These are phyloP conservation scores for Lophotriccus pileatus DNA, from an alignment of 2,797 vertebrate species.

Conservation along the genomic window DNA sequence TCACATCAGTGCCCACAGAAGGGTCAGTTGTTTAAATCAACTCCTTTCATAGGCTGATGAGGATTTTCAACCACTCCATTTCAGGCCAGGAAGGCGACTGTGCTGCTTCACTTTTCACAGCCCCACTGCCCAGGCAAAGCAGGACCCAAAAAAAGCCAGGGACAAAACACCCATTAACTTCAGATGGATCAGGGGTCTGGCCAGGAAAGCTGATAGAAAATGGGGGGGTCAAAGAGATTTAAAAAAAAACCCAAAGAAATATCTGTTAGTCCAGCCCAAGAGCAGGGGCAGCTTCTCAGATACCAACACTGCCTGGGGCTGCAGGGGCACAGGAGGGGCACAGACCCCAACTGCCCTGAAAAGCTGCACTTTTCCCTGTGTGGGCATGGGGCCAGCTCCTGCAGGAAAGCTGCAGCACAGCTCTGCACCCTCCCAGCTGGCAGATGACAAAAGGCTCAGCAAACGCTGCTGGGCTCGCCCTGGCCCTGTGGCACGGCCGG, in stretches of 20 bases:
- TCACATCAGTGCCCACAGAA: conserved; percentile 40
- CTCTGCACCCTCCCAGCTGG: neutral
- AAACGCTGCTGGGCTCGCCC: neutral
- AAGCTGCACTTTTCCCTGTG: neutral
- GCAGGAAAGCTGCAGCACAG: neutral
- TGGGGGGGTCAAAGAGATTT: neutral
- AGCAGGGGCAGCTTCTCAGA: neutral
- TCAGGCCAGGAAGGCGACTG: neutral
- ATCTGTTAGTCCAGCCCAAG: neutral
- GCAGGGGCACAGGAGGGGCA: neutral
- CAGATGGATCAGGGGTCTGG: neutral
- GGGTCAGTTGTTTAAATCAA: neutral
- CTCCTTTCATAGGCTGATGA: neutral
- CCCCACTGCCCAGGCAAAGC: neutral
- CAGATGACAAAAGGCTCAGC: neutral
- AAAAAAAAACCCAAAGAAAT: neutral
- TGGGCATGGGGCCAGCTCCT: neutral
- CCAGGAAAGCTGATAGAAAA: neutral
- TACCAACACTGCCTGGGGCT: neutral
- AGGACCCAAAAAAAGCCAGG: neutral
- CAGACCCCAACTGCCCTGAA: neutral
- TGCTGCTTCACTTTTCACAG: neutral
- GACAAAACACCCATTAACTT: neutral
- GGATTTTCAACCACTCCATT: neutral
- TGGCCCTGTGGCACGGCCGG: neutral